Evolutionary conservation across 2,113 vertebrate genomes (phyloP), one percentile per base, ranked within the genome.

Genomic region (Siniperca knerii): DNA sequence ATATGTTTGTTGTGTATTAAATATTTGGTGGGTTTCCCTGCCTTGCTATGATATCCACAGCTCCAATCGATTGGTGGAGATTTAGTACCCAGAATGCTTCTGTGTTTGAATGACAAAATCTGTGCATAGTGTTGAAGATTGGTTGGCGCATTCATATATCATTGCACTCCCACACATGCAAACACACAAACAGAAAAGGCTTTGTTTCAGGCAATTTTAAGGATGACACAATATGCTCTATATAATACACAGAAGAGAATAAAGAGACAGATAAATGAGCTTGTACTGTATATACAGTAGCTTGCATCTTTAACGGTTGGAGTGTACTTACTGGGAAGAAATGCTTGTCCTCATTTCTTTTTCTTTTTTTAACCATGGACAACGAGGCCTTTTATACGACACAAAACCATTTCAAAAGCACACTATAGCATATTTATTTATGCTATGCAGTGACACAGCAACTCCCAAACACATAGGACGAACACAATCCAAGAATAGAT

Each of bases 51-150:
- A 94, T 95, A 83, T 92, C 94, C 74, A 75, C 94, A 77, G 68
- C 66, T 70, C 87, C 91, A 91, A 93, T 94, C 95, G 94, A 96
- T 96, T 90, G 85, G 90, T 50, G 46, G 88, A 93, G 89, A 93
- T 94, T 82, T 90, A 94, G 92, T 87, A 91, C 84, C 90, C 86
- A 80, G 89, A 88, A 86, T 90, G 84, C 85, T 64, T 95, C 95
- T 90, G 84, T 93, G 73, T 96, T 94, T 95, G 95, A 96, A 94
- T 94, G 93, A 90, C 84, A 87, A 82, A 94, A 89, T 92, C 78
- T 93, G 44, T 93, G 82, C 48, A 84, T 62, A 90, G 92, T 91
- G 80, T 92, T 87, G 84, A 72, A 25, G 85, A 87, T 94, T 71
- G 92, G 81, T 93, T 91, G 94, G 92, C 11, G 40, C 61, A 25